phyloP scores from a whole-genome alignment of 2,113 vertebrate species.

The Tenrec ecaudatus region DNA sequence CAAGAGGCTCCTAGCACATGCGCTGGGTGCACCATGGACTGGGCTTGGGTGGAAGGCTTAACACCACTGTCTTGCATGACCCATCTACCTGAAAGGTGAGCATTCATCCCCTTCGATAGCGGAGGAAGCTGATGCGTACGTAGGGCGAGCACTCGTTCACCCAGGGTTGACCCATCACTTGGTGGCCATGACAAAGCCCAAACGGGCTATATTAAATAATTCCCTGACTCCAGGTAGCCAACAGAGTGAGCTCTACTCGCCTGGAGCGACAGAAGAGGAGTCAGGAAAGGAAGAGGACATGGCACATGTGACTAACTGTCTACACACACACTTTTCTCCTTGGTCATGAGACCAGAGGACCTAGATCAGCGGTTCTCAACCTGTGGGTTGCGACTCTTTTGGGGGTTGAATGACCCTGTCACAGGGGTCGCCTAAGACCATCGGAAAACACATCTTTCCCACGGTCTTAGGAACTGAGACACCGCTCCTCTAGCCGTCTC shows the following conservation, averaged over 20 bases:
- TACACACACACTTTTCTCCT: not conserved
- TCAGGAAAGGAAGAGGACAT: not conserved
- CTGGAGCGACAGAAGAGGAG: not conserved
- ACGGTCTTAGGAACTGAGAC: too few species aligned
- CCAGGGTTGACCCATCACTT: not conserved
- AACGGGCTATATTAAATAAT: too few species aligned
- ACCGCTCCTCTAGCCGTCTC: too few species aligned
- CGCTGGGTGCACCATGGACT: not conserved
- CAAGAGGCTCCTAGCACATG: not conserved
- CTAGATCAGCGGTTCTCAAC: too few species aligned
- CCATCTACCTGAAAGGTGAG: rapidly evolving
- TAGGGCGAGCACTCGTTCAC: not conserved
- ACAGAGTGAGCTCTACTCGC: not conserved
- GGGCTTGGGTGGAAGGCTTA: rapidly evolving
- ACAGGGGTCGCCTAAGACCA: too few species aligned
- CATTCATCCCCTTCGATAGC: not conserved
- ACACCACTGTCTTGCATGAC: too few species aligned
- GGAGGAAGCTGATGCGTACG: not conserved
- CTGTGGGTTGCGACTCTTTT: too few species aligned
- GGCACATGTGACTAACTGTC: not conserved
- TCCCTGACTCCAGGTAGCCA: not conserved
- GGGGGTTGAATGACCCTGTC: too few species aligned
- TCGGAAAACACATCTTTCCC: too few species aligned
- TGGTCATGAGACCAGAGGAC: not conserved
- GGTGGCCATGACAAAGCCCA: too few species aligned